These are phyloP conservation scores for Diplolepis rosae DNA, from an alignment of 2,888 invertebrate species.

Conservation along the genomic window DNA sequence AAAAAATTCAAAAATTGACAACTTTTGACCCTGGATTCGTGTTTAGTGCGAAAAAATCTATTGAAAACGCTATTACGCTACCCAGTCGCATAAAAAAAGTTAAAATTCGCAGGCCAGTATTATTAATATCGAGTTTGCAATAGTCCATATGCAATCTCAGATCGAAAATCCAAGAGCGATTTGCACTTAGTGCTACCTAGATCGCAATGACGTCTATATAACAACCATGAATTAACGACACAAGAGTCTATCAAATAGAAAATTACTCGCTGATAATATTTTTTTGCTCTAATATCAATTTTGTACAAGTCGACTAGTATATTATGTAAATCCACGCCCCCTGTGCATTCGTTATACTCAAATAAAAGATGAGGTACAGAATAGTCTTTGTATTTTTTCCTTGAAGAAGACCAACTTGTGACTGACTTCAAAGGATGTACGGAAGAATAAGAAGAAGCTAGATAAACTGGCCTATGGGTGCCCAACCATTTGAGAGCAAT, in stretches of 20 bases:
- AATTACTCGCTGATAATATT: background rate
- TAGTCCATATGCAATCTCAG: background rate
- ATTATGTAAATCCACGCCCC: constrained; percentile 8
- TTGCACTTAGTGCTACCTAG: background rate
- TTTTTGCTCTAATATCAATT: constrained; percentile 12
- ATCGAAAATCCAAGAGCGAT: constrained; percentile 19
- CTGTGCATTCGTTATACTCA: constrained; percentile 3
- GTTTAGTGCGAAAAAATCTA: background rate
- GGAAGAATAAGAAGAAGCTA: constrained; percentile 5
- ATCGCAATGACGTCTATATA: constrained; percentile 33
- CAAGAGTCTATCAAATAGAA: constrained; percentile 14
- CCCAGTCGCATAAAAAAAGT: no score
- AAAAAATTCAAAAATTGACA: background rate
- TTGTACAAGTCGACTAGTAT: constrained; percentile 3
- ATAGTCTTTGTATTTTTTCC: background rate
- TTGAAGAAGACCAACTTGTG: background rate
- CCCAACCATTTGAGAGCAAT: constrained; percentile 8
- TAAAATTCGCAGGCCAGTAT: no score
- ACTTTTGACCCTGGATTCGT: background rate
- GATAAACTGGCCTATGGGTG: background rate
- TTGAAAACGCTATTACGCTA: no score
- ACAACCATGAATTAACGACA: constrained; percentile 33
- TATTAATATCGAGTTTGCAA: background rate
- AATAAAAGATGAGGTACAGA: constrained; percentile 7
- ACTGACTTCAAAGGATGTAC: background rate